Evolutionary conservation across 2,797 vertebrate genomes (phyloP), one percentile per base, ranked within the genome.

Genomic region (Lemur catta): DNA sequence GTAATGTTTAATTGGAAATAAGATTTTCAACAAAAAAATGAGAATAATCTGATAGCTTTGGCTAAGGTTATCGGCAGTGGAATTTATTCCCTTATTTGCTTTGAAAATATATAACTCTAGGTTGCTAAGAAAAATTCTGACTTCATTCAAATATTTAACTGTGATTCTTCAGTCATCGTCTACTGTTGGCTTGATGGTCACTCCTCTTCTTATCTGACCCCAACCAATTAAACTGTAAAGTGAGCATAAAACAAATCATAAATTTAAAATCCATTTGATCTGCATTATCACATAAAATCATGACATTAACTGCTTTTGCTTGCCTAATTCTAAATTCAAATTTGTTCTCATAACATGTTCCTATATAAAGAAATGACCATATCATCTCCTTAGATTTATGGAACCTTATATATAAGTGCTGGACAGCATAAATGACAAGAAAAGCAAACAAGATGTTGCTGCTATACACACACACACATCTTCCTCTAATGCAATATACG

Each of bases 201-300:
- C 99, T 92, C 99, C 99, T 99, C 99, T 99, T 98, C 99, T 99
- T 98, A 99, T 99, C 97, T 99, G 99, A 71, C 99, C 99, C 99
- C 99, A 99, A 82, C 99, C 99, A 98, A 99, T 99, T 98, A 99
- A 99, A 98, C 99, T 99, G 98, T 0, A 97, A 97, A 97, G 97
- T 84, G 48, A 95, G 97, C 94, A 97, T 15, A 48, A 46, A n/a
- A 57, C 2, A 88, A 75, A 26, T 33, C 35, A 84, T 55, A 11
- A 84, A 72, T 63, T 84, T 89, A 43, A 67, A 43, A 50, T 74
- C 4, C 4, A 59, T 57, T 14, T 78, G 15, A 78, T 48, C 22
- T 89, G 30, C 46, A 76, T 33, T 71, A n/a, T 2, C 30, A 76
- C 1, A 84, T 35, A 79, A 24, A 57, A 46, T 94, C 8, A 28